phyloP scores from a whole-genome alignment of 2,797 vertebrate species.

The Rallus crepitans region DNA sequence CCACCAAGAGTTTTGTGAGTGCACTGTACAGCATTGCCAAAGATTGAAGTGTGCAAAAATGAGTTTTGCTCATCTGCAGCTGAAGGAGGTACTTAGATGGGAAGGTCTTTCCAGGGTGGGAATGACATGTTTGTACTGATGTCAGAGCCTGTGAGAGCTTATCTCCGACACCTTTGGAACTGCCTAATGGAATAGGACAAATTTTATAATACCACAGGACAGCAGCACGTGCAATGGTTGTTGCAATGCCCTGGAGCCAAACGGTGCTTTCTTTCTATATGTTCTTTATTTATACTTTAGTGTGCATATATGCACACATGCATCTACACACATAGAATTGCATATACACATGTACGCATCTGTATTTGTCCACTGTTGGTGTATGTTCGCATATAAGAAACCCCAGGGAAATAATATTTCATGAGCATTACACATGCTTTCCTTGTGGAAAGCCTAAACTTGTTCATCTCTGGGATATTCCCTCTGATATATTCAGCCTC shows the following conservation, averaged over 20 bases:
- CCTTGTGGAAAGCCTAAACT: not conserved
- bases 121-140: not conserved
- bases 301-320: not conserved
- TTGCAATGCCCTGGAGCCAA: not conserved
- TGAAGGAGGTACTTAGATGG: not conserved
- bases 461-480: not conserved
- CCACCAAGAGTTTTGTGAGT: not conserved
- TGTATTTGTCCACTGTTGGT: not conserved
- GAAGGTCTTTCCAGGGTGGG: not conserved
- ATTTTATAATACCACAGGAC: not conserved
- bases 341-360: not conserved
- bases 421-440: not conserved
- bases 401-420: not conserved
- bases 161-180: not conserved
- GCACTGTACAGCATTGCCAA: accelerated
- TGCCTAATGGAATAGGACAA: not conserved
- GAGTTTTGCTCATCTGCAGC: not conserved
- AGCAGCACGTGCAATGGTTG: not conserved
- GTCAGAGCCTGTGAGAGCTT: not conserved
- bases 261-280: not conserved
- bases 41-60: not conserved
- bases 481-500: not conserved
- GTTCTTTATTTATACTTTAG: not conserved
- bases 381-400: not conserved
- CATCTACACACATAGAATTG: not conserved